Evolutionary conservation across 2,797 vertebrate genomes (phyloP).

Genomic region (Sarcophilus harrisii): DNA sequence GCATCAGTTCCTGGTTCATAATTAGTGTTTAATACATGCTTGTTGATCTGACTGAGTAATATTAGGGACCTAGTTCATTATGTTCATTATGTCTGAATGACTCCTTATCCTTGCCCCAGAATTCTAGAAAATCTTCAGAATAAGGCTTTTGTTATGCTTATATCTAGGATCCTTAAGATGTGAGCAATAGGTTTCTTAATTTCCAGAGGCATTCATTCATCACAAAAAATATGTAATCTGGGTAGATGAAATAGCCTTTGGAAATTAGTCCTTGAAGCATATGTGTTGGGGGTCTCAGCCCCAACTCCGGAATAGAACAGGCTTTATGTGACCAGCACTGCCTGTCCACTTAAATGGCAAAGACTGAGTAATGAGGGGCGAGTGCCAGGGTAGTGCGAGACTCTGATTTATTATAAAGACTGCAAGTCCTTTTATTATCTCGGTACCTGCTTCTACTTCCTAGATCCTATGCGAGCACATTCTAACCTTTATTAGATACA

Average conservation of each 20-base stretch:
- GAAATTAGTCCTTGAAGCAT: not conserved
- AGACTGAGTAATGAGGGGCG: too few relatives aligned
- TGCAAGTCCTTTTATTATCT: too few relatives aligned
- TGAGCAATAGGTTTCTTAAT: not conserved
- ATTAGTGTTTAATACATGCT: not conserved
- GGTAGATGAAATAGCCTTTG: not conserved
- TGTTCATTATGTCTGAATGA: not conserved
- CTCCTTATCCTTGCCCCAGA: not conserved
- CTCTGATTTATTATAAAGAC: too few relatives aligned
- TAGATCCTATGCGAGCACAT: too few relatives aligned
- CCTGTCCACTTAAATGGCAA: too few relatives aligned
- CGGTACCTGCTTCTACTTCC: too few relatives aligned
- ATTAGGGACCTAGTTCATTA: not conserved
- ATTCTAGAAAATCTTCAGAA: not conserved
- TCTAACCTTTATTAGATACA: too few relatives aligned
- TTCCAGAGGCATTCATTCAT: not conserved
- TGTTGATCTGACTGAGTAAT: not conserved
- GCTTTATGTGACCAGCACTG: too few relatives aligned
- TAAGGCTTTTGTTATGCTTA: not conserved
- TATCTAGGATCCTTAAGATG: not conserved
- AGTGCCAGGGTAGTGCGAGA: too few relatives aligned
- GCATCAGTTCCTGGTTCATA: not conserved
- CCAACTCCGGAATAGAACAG: too few relatives aligned
- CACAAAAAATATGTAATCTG: not conserved
- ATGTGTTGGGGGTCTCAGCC: too few relatives aligned